Conservation (phyloP, 2,888 invertebrate species). For the Tethea ocularis region DNA sequence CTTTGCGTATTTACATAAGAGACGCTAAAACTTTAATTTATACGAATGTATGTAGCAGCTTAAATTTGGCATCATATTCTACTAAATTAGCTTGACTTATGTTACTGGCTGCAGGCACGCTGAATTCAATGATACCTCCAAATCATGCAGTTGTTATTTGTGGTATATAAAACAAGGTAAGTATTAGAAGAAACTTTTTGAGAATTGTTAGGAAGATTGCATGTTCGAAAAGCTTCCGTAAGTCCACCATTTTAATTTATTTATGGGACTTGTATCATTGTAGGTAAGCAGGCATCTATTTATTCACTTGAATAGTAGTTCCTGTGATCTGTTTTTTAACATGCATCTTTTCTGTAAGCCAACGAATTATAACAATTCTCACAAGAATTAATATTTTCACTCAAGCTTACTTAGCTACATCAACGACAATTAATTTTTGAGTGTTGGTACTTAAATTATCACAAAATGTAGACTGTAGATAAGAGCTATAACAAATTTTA, state of each 20-base stretch:
- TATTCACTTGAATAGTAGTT: too few species aligned
- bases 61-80: constrained; percentile 31
- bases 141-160: constrained; percentile 18
- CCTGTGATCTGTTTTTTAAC: neutral
- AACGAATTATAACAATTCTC: too few species aligned
- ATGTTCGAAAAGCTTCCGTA: too few species aligned
- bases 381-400: neutral
- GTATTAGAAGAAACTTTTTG: neutral
- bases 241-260: too few species aligned
- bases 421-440: neutral
- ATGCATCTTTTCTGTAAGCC: too few species aligned
- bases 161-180: constrained; percentile 14
- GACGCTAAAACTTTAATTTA: constrained; percentile 31
- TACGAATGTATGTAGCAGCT: constrained; percentile 26
- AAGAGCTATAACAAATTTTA: constrained; percentile 5
- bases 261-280: too few species aligned
- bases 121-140: constrained; percentile 16
- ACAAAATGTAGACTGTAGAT: neutral
- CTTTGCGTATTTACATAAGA: constrained; percentile 12
- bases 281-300: too few species aligned
- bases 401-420: neutral
- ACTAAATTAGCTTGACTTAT: constrained; percentile 42
- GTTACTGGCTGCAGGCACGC: constrained; percentile 19
- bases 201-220: neutral
- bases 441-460: neutral